Base-by-base conservation (phyloP, 2,888 invertebrate species). In the Callosobruchus maculatus region DNA sequence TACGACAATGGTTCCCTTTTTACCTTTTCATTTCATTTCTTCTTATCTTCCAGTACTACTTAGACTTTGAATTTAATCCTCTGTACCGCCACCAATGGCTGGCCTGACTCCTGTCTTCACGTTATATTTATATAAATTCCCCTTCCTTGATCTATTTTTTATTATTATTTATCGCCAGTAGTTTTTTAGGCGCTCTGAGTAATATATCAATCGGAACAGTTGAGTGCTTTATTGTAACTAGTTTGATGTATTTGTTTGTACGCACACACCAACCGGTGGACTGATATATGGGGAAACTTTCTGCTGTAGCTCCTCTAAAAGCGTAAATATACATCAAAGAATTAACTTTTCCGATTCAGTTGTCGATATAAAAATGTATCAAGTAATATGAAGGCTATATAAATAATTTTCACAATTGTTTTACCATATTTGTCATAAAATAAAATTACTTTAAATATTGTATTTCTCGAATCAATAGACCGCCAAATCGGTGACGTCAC, bases 101-200 rank as follows among this genome's bases (percentile, higher is more conserved):
- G 3, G 18, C 49, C 9, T 13, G 4, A 49, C 49, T 49, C 49
- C 4, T 49, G 49, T 18, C 5, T 49, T 72, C n/a, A 21, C n/a
- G n/a, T 72, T 68, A 67, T 67, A 67, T 22, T 70, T 72, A 70
- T 74, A 74, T 76, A 76, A 72, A 76, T 74, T 76, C 73, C 71
- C 30, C 76, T 76, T 76, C 74, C 74, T 76, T 73, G 74, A 76
- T 76, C 73, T 76, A 76, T 76, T 76, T 76, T 76, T 76, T 74
- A 74, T 74, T 76, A 76, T 76, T 76, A 76, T 76, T 76, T 76
- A 76, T 76, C 72, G 72, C 21, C 71, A 21, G 31, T n/a, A 21
- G 31, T 71, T 71, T 26, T 71, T 71, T 71, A n/a, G 20, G 18
- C 5, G 68, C 7, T 49, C 5, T 18, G 49, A 49, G 49, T 49